A percentile compares a stretch with the other conserved stretches of the same genome.
phyloP scores from a whole-genome alignment of 2,797 vertebrate genomes.

The Aulostomus chinensis region DNA sequence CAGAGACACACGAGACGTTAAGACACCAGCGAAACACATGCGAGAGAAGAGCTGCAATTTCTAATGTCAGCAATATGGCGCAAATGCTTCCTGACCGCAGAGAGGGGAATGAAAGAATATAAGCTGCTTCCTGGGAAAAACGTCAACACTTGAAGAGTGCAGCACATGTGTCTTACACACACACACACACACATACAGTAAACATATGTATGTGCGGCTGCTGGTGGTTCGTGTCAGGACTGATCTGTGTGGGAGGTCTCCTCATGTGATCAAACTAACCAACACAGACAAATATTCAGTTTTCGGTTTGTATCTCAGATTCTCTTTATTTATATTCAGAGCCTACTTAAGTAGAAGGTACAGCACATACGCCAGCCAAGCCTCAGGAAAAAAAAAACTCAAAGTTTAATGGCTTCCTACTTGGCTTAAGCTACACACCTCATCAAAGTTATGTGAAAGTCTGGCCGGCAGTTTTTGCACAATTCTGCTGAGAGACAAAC shows the following conservation, averaged over 20 bases:
- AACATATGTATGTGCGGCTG: slow-evolving; percentile 19
- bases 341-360: too few species aligned
- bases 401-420: too few species aligned
- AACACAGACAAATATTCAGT: slow-evolving; percentile 17
- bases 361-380: too few species aligned
- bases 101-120: not conserved
- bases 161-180: slow-evolving; percentile 4
- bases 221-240: slow-evolving; percentile 31
- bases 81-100: slow-evolving; percentile 15
- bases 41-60: slow-evolving; percentile 7
- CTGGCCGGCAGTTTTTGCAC: too few species aligned
- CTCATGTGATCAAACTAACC: slow-evolving; percentile 34
- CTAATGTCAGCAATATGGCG: not conserved
- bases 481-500: too few species aligned
- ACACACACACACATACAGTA: slow-evolving; percentile 12
- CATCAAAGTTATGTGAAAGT: too few species aligned
- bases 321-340: too few species aligned
- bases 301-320: slow-evolving; percentile 1
- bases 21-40: not conserved
- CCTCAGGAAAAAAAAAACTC: too few species aligned
- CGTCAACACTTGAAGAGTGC: slow-evolving; percentile 14
- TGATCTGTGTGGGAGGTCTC: slow-evolving; percentile 62
- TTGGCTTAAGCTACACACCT: too few species aligned
- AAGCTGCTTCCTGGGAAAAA: slow-evolving; percentile 16
- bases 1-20: slow-evolving; percentile 11